Conservation (phyloP, 2,888 invertebrate genomes). For the Brachylomia viminalis region DNA sequence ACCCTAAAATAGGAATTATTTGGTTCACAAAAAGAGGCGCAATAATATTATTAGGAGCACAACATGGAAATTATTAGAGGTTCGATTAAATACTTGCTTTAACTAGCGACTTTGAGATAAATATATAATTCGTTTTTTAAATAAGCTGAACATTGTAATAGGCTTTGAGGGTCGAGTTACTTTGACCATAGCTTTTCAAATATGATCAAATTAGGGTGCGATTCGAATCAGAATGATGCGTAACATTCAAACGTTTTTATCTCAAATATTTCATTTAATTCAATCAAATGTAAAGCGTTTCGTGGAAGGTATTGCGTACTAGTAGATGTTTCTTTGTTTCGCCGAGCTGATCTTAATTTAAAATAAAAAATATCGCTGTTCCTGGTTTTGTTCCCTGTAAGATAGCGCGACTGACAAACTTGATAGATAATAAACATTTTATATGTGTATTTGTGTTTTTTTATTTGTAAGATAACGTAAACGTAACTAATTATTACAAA, state of each 20-base stretch:
- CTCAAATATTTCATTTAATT: conserved; percentile 49
- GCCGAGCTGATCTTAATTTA: conserved; percentile 22
- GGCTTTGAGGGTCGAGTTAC: neutral
- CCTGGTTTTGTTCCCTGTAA: neutral
- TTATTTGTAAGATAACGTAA: neutral
- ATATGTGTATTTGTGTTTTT: neutral
- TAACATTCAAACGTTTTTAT: conserved; percentile 38
- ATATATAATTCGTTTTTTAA: neutral
- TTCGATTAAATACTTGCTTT: neutral
- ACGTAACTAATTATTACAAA: no score
- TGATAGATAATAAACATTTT: neutral
- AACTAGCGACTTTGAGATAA: neutral
- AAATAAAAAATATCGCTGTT: conserved; percentile 38
- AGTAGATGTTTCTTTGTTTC: conserved; percentile 41
- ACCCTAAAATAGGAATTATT: neutral
- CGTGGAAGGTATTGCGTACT: conserved; percentile 21
- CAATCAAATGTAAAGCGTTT: conserved; percentile 49
- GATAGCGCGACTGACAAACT: neutral
- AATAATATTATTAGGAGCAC: neutral
- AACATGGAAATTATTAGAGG: neutral
- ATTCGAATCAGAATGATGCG: conserved; percentile 31
- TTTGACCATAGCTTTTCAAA: conserved; percentile 10
- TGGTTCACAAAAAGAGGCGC: neutral
- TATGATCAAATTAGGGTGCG: conserved; percentile 24
- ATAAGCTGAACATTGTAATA: neutral